phyloP scores from a whole-genome alignment of 2,113 vertebrate genomes.

The Hyaena hyaena region DNA sequence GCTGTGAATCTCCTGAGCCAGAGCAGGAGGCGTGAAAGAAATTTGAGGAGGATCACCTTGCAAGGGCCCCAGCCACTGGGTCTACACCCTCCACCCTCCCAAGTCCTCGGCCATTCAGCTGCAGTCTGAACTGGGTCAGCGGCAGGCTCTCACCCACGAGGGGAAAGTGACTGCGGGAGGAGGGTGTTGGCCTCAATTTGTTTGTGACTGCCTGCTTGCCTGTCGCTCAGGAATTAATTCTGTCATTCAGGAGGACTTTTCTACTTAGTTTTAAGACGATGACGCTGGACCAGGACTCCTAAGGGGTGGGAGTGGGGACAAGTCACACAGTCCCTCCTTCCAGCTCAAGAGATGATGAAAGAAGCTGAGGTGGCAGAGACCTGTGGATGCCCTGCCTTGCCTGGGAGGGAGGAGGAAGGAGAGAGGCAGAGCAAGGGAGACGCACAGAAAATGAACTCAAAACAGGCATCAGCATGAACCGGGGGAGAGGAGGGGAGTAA shows the following conservation, averaged over 20 bases:
- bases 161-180: background rate
- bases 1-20: background rate
- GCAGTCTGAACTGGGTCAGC: background rate
- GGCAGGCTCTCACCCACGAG: background rate
- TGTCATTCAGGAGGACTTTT: background rate
- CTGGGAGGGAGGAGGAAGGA: background rate
- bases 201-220: background rate
- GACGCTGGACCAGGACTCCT: background rate
- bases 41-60: background rate
- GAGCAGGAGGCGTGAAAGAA: background rate
- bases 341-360: background rate
- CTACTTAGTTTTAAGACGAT: background rate
- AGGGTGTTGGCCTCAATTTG: background rate
- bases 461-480: background rate
- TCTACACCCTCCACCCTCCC: background rate
- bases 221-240: background rate
- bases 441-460: background rate
- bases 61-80: fast-evolving
- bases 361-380: background rate
- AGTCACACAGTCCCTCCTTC: background rate
- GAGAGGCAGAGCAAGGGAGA: background rate
- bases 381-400: background rate
- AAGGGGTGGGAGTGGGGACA: background rate
- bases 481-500: background rate
- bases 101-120: background rate